Percentiles rank a stretch among this genome's conserved stretches.
Conservation (phyloP, 2,888 invertebrate species). For the Melolontha melolontha region DNA sequence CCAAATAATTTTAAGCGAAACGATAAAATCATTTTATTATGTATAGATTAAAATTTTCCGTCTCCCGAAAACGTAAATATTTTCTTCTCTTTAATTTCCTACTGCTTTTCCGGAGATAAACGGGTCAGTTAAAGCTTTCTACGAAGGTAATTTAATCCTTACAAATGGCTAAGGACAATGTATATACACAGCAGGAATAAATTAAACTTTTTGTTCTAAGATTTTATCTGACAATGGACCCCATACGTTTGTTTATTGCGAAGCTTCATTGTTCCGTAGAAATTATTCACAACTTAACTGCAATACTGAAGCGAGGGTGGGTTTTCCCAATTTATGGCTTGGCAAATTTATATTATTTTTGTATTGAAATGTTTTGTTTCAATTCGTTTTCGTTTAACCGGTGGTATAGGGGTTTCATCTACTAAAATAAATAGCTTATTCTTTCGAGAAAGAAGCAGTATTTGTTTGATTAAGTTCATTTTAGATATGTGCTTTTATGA, state of each 20-base stretch:
- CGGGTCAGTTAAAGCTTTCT: constrained; percentile 54
- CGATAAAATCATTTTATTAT: constrained; percentile 33
- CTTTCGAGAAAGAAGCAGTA: constrained; percentile 2
- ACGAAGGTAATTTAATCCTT: constrained; percentile 55
- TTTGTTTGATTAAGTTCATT: constrained; percentile 7
- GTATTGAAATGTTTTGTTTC: constrained; percentile 29
- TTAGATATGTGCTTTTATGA: constrained; percentile 7
- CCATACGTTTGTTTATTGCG: constrained; percentile 3
- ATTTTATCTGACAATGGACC: constrained; percentile 53
- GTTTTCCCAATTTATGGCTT: constrained; percentile 12
- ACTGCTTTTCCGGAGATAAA: constrained; percentile 50
- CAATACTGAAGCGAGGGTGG: background rate
- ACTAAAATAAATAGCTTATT: constrained; percentile 8
- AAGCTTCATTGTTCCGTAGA: constrained; percentile 7
- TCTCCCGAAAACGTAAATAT: constrained; percentile 26
- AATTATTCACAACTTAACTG: constrained; percentile 17
- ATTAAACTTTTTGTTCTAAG: constrained; percentile 58
- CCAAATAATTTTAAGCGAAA: background rate
- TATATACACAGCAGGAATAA: constrained; percentile 53
- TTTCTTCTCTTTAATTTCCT: constrained; percentile 38
- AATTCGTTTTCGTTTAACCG: constrained; percentile 14
- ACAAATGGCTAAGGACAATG: constrained; percentile 54
- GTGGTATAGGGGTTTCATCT: background rate
- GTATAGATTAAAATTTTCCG: constrained; percentile 36
- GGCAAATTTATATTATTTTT: constrained; percentile 28